These are phyloP conservation scores for Xylota segnis DNA, from an alignment of 2,888 invertebrate genomes.

Conservation along the genomic window DNA sequence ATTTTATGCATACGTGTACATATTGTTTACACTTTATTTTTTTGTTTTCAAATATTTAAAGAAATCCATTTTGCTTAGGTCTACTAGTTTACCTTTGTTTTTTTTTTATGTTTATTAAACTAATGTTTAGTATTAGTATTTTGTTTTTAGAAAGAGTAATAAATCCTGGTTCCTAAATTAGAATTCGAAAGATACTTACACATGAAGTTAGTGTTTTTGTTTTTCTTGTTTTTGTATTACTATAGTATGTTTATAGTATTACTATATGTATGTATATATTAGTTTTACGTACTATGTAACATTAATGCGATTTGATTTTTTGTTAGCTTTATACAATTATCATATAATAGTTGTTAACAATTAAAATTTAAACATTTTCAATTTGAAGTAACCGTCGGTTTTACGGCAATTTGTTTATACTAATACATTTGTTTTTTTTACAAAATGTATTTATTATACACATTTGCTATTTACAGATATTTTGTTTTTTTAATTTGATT, in stretches of 20 bases:
- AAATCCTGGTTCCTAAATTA: slow-evolving; percentile 66
- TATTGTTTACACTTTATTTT: slow-evolving; percentile 47
- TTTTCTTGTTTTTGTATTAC: slow-evolving; percentile 15
- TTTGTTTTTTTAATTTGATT: neutral
- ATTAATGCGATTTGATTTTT: slow-evolving; percentile 53
- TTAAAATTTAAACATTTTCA: slow-evolving; percentile 52
- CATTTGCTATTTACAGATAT: slow-evolving; percentile 46
- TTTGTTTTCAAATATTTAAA: slow-evolving; percentile 71
- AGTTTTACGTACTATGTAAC: slow-evolving; percentile 56
- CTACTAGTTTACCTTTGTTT: slow-evolving; percentile 51
- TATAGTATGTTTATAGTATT: neutral
- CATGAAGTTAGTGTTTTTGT: slow-evolving; percentile 13
- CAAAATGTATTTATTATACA: slow-evolving; percentile 49
- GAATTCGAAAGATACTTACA: slow-evolving; percentile 51
- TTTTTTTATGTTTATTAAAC: slow-evolving; percentile 6
- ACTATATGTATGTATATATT: slow-evolving; percentile 29
- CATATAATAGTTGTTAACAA: slow-evolving; percentile 47
- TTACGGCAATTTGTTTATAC: slow-evolving; percentile 6
- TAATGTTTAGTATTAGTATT: slow-evolving; percentile 39
- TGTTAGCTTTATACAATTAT: slow-evolving; percentile 61
- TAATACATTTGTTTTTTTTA: slow-evolving; percentile 35
- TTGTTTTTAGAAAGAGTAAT: slow-evolving; percentile 36
- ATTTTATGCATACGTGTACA: slow-evolving; percentile 45
- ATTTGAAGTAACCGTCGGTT: neutral
- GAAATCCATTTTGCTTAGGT: slow-evolving; percentile 63